phyloP scores from a whole-genome alignment of 2,797 vertebrate genomes.

The Dermochelys coriacea region DNA sequence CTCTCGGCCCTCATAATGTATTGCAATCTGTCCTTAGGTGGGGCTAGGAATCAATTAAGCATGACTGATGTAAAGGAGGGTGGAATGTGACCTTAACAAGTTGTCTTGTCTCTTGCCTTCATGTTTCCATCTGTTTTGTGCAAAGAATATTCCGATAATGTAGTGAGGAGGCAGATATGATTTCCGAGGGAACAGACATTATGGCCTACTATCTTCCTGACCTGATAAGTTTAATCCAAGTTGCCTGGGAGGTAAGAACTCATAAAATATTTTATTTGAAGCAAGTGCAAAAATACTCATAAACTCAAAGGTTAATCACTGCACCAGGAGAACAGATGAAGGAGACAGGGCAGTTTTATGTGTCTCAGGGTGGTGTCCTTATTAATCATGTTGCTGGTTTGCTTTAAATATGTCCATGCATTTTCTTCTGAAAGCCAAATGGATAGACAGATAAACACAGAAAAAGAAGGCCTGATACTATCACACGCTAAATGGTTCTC shows the following conservation, averaged over 20 bases:
- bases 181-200: constrained; percentile 77
- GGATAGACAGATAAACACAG: constrained; percentile 64
- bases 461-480: constrained; percentile 7
- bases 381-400: constrained; percentile 80
- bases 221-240: constrained; percentile 82
- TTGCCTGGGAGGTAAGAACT: constrained; percentile 84
- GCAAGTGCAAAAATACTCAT: constrained; percentile 84
- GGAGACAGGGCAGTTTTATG: constrained; percentile 81
- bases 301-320: constrained; percentile 88
- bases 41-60: constrained; percentile 77
- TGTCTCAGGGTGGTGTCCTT: constrained; percentile 73
- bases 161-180: constrained; percentile 63
- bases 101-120: constrained; percentile 74
- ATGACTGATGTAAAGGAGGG: constrained; percentile 77
- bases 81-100: constrained; percentile 80
- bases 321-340: constrained; percentile 81
- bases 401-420: constrained; percentile 68
- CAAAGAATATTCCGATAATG: constrained; percentile 71
- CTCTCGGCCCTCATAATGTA: constrained; percentile 70
- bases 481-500: not conserved
- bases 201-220: constrained; percentile 75
- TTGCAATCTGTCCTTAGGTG: constrained; percentile 74
- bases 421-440: constrained; percentile 73
- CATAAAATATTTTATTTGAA: constrained; percentile 85
- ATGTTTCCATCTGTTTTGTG: constrained; percentile 79